These are phyloP conservation scores for Pantherophis guttatus DNA, from an alignment of 2,113 vertebrate species.

Conservation along the genomic window DNA sequence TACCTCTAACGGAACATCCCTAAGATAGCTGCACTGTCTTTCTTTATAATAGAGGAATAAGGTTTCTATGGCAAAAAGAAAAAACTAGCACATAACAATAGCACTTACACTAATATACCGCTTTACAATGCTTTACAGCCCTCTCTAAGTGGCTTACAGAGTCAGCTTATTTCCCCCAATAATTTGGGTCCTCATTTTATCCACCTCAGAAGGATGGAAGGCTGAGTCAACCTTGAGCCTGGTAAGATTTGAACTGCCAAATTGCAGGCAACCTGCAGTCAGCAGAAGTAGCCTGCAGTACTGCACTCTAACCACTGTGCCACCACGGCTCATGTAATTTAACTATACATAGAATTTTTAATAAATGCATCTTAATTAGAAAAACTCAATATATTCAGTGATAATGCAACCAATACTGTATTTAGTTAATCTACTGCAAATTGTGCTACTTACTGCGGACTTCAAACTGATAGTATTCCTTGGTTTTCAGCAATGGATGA, in stretches of 20 bases:
- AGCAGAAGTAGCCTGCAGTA: too few species aligned
- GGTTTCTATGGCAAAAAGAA: not conserved
- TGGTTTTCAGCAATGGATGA: constrained; percentile 92
- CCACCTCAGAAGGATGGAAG: too few species aligned
- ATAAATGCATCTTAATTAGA: not conserved
- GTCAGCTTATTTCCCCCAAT: too few species aligned
- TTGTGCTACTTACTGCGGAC: constrained; percentile 83
- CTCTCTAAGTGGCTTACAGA: too few species aligned
- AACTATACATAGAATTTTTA: not conserved
- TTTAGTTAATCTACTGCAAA: not conserved
- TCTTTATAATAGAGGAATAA: not conserved
- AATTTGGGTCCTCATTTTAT: too few species aligned
- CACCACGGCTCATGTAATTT: not conserved
- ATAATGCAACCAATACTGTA: not conserved
- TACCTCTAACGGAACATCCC: not conserved
- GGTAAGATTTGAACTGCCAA: too few species aligned
- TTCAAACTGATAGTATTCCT: constrained; percentile 96
- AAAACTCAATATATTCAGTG: not conserved
- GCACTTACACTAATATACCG: too few species aligned
- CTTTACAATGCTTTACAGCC: too few species aligned
- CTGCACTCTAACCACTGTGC: too few species aligned
- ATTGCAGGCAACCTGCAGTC: too few species aligned
- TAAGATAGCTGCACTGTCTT: not conserved
- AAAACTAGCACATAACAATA: too few species aligned
- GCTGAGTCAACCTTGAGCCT: too few species aligned